Conservation (phyloP, 2,888 invertebrate genomes). For the Fissipunctia ypsillon region DNA sequence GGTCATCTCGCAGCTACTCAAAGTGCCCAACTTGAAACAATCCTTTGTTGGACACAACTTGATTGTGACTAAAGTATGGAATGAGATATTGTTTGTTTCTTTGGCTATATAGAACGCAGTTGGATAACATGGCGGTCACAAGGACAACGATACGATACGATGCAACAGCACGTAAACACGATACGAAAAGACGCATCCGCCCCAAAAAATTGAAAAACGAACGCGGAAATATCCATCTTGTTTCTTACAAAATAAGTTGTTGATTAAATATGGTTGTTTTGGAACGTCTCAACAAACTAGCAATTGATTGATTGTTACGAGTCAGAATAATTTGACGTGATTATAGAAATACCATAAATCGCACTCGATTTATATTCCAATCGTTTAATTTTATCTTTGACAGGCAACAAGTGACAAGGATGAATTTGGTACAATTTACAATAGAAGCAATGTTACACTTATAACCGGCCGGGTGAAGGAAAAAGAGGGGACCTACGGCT, state of each 20-base stretch:
- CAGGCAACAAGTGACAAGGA: constrained; percentile 71
- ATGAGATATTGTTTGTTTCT: background rate
- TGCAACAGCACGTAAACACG: background rate
- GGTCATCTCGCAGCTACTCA: constrained; percentile 74
- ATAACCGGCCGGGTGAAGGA: constrained; percentile 75
- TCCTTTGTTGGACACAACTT: constrained; percentile 73
- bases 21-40: constrained; percentile 74
- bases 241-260: background rate
- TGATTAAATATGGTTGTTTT: background rate
- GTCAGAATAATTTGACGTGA: background rate
- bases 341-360: background rate
- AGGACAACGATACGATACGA: too few species aligned
- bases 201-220: background rate
- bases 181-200: background rate
- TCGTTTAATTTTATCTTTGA: constrained; percentile 22
- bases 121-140: background rate
- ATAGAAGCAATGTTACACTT: constrained; percentile 69
- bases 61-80: constrained; percentile 79
- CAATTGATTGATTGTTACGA: background rate
- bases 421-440: constrained; percentile 60
- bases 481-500: constrained; percentile 62
- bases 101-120: background rate
- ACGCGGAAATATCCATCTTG: background rate
- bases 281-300: background rate
- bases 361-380: background rate